Evolutionary conservation across 2,797 vertebrate species (phyloP).

Genomic region (Phyllotis vaccarum): DNA sequence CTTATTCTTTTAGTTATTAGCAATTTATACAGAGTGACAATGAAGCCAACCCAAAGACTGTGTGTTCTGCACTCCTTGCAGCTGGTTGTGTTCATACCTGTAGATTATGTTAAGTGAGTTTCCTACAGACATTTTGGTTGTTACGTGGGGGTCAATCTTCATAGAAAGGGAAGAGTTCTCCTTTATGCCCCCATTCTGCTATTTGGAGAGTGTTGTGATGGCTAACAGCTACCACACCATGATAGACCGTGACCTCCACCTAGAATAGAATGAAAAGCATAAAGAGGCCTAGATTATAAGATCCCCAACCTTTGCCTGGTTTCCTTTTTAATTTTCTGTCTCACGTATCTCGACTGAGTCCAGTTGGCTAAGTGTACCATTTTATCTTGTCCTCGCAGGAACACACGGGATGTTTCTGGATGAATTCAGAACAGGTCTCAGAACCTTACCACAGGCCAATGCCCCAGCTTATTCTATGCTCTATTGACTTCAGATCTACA

Average conservation of each 20-base stretch:
- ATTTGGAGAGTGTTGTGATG: background rate
- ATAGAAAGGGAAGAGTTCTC: background rate
- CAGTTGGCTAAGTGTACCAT: background rate
- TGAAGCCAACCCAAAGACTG: background rate
- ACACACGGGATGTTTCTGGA: background rate
- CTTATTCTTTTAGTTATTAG: background rate
- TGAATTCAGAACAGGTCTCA: background rate
- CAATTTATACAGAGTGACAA: background rate
- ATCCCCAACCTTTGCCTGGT: background rate
- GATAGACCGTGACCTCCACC: background rate
- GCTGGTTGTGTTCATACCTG: background rate
- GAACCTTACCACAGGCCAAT: background rate
- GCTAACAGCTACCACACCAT: background rate
- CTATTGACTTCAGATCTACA: background rate
- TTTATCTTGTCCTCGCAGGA: background rate
- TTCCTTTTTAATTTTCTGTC: background rate
- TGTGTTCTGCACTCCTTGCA: background rate
- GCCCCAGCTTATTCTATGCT: background rate
- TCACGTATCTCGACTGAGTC: background rate
- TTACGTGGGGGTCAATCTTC: background rate
- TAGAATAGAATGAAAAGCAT: background rate
- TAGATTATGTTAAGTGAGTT: background rate
- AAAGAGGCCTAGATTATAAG: fast-evolving
- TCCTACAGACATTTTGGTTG: background rate
- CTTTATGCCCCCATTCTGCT: background rate